Evolutionary conservation across 2,113 vertebrate genomes (phyloP), one percentile per base, ranked within the genome.

Genomic region (Halcyon malimbica): DNA sequence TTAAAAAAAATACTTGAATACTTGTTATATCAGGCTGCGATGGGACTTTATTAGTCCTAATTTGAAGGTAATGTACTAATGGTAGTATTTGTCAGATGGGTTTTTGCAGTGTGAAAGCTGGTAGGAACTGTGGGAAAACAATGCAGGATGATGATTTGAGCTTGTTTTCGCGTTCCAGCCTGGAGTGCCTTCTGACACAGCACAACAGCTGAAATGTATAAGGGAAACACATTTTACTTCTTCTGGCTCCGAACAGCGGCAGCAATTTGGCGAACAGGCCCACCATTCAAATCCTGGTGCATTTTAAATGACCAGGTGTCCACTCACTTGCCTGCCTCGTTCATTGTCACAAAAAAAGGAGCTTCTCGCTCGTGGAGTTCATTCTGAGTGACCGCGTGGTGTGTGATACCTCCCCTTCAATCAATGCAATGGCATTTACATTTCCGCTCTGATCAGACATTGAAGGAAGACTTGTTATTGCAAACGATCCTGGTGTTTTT

Each of bases 301-400:
- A 78, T 97, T 97, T 98, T 96, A 97, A 97, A 91, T 79, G 96
- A 94, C 97, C 98, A 98, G 97, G 97, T 98, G 97, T 97, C 97
- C 79, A 23, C 64, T 96, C 82, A 44, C 63, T 90, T 90, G 83
- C 75, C 84, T 92, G 94, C 81, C 91, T 96, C 31, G 4, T 75
- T 96, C 8, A 39, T 60, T 94, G 94, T 97, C 90, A 93, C 90
- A 93, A 93, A 95, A 91, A 82, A 46, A 75, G 78, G 80, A 95
- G 83, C 37, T 92, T 69, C 82, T 96, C 10, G 1, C 59, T 94
- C 41, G 82, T 4, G 1, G 81, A 93, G 74, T 92, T 83, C 46
- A 8, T 82, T 80, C 76, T 41, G 59, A 92, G 88, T 42, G 80
- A 96, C 84, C 59, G 73, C 89, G 28, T 91, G 95, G 87, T 86